These are phyloP conservation scores for Propsilocerus akamusi DNA, from an alignment of 1,140 invertebrate genomes.

Conservation along the genomic window DNA sequence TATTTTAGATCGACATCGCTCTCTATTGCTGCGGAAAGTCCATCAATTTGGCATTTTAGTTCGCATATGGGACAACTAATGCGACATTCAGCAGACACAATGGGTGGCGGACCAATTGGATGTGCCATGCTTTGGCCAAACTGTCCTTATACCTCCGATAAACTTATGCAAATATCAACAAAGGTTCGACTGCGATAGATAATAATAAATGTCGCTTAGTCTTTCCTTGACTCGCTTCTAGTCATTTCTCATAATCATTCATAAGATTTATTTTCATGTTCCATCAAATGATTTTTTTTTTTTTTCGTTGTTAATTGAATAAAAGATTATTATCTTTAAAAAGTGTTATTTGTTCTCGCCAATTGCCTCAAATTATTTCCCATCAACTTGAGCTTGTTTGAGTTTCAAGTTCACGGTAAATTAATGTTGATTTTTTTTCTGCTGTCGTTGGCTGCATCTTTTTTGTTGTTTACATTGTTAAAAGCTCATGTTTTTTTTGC, in stretches of 20 bases:
- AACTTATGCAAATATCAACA: slow-evolving; percentile 21
- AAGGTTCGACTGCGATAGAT: slow-evolving; percentile 11
- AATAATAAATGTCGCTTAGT: neutral
- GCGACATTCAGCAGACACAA: slow-evolving; percentile 16
- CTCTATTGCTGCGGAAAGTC: slow-evolving; percentile 21
- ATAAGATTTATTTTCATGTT: too few relatives aligned
- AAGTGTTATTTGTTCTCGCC: too few relatives aligned
- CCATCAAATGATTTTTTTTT: too few relatives aligned
- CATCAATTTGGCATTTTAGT: slow-evolving; percentile 60
- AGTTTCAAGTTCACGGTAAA: slow-evolving; percentile 9
- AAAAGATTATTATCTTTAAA: too few relatives aligned
- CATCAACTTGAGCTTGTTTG: slow-evolving; percentile 6
- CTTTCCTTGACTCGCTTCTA: neutral
- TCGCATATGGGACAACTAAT: slow-evolving; percentile 67
- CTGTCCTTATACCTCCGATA: slow-evolving; percentile 23
- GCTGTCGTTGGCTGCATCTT: slow-evolving; percentile 14
- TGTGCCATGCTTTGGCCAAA: slow-evolving; percentile 23
- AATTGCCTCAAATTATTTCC: slow-evolving; percentile 17
- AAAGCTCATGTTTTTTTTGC: neutral
- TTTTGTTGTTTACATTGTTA: slow-evolving; percentile 15
- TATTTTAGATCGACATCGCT: slow-evolving; percentile 31
- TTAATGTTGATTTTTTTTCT: neutral
- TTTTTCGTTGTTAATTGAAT: too few relatives aligned
- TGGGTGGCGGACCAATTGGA: slow-evolving; percentile 20
- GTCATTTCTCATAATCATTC: too few relatives aligned